Percentiles rank a stretch among this genome's conserved stretches.
Evolutionary conservation across 2,888 invertebrate genomes (phyloP).

Genomic region (Ptychoptera albimana): DNA sequence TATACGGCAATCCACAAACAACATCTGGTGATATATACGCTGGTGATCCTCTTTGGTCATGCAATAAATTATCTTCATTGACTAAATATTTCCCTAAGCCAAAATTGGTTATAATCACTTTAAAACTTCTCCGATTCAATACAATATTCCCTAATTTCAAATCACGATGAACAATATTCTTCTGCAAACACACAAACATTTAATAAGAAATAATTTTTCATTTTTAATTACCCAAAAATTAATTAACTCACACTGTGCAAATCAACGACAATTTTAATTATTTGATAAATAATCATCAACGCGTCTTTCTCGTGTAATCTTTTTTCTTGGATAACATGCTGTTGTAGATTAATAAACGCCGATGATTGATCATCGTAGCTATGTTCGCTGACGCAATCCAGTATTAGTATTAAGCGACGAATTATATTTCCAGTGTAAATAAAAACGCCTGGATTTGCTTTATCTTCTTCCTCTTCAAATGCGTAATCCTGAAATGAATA

Average conservation of each 20-base stretch:
- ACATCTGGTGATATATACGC: constrained; percentile 72
- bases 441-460: constrained; percentile 17
- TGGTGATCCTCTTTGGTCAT: constrained; percentile 50
- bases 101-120: constrained; percentile 57
- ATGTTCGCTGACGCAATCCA: constrained; percentile 57
- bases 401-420: constrained; percentile 48
- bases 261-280: constrained; percentile 53
- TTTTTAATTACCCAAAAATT: no score
- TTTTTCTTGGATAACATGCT: constrained; percentile 61
- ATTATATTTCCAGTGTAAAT: constrained; percentile 40
- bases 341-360: constrained; percentile 50
- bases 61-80: constrained; percentile 38
- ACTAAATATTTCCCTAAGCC: constrained; percentile 40
- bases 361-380: constrained; percentile 39
- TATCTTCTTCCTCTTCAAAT: constrained; percentile 42
- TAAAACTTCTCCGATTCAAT: constrained; percentile 46
- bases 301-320: constrained; percentile 59
- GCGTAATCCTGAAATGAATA: constrained; percentile 44
- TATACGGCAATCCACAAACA: constrained; percentile 55
- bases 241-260: constrained; percentile 44
- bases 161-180: constrained; percentile 63
- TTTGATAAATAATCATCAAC: constrained; percentile 54
- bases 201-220: background rate
- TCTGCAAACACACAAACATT: constrained; percentile 30
- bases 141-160: constrained; percentile 63